Evolutionary conservation across 2,113 vertebrate genomes (phyloP), one percentile per base, ranked within the genome.

Genomic region (Pterocles gutturalis): DNA sequence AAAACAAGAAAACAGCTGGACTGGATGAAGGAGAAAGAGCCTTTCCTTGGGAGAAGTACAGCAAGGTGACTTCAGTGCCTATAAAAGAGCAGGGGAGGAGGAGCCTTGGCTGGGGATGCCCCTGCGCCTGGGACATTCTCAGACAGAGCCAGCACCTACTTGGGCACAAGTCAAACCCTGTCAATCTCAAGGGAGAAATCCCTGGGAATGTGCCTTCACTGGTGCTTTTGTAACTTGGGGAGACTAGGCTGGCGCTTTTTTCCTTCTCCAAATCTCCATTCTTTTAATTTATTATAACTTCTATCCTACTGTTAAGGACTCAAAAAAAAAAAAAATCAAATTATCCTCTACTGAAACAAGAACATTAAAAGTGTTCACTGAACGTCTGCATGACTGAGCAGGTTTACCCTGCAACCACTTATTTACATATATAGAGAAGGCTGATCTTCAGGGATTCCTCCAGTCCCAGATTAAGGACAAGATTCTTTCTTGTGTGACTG

Each of bases 291-390:
- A 70, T 96, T 90, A 73, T 17, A 86, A 81, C 76, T 36, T 92
- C 62, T 58, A 84, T 92, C 62, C 53, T 91, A 20, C 36, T 86
- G 78, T 83, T 91, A 94, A 94, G 54, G 22, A 91, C 54, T 82
- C 17, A 22, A 75, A 84, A 91, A 91, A 82, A 45, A 84, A 69
- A 71, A 90, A 83, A 87, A 87, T 90, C 48, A 96, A 85, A 97
- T 96, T 95, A 92, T 87, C 88, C 87, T 93, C 53, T 80, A 29
- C 55, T 90, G 95, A 96, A 95, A 90, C 57, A 92, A 95, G 61
- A 97, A 60, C 95, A 94, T 95, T 94, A 61, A 86, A 97, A 87
- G 64, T 38, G 28, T 58, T 97, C 54, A 76, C 67, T 88, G 83
- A 71, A 48, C 17, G 5, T 31, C 92, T 96, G 83, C 71, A 75